These are phyloP conservation scores for Steatornis caripensis DNA, from an alignment of 2,113 vertebrate genomes.

Conservation along the genomic window DNA sequence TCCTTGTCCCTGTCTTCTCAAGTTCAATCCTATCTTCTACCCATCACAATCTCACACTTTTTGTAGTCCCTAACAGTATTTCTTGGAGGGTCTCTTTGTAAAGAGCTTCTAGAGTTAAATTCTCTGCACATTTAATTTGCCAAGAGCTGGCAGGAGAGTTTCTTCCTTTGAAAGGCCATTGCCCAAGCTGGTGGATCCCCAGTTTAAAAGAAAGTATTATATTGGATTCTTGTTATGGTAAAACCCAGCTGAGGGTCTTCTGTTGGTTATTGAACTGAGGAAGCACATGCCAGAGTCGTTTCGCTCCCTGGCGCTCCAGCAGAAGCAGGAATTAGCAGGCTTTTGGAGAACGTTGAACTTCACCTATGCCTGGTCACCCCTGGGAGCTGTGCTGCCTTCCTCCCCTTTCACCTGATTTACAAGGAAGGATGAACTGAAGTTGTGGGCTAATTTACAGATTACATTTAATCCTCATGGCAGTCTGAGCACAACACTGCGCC, in stretches of 20 bases:
- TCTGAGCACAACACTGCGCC: fast-evolving
- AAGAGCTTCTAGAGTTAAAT: neutral
- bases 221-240: neutral
- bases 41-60: neutral
- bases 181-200: neutral
- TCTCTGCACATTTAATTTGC: neutral
- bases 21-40: neutral
- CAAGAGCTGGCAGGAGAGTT: neutral
- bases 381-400: fast-evolving
- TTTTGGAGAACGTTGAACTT: neutral
- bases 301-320: neutral
- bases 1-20: neutral
- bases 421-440: neutral
- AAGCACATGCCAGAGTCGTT: fast-evolving
- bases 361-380: neutral
- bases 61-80: neutral
- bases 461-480: neutral
- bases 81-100: neutral
- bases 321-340: fast-evolving
- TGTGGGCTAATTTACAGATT: neutral
- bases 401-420: neutral
- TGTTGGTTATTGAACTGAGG: neutral
- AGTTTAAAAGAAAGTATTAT: too few species aligned
- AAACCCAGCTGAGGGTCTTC: neutral
- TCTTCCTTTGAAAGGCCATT: neutral